These are phyloP conservation scores for Pharmacophagus antenor DNA, from an alignment of 2,888 invertebrate genomes.

Conservation along the genomic window DNA sequence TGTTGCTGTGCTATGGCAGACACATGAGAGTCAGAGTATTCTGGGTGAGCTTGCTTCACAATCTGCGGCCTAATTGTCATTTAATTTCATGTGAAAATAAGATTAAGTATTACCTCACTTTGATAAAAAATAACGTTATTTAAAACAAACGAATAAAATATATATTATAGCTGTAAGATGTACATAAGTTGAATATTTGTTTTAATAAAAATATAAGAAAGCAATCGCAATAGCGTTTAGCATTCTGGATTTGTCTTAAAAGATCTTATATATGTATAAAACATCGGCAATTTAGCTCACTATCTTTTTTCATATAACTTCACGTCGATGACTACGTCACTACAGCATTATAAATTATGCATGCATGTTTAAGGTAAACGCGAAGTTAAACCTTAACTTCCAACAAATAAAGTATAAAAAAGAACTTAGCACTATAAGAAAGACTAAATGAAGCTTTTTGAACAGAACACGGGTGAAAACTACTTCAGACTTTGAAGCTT, in stretches of 20 bases:
- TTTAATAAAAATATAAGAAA: background rate
- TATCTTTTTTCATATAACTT: background rate
- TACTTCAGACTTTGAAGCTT: background rate
- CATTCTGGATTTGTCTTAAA: background rate
- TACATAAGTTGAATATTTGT: too few relatives aligned
- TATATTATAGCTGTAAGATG: too few relatives aligned
- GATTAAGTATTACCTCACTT: too few relatives aligned
- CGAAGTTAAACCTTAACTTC: background rate
- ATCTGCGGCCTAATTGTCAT: too few relatives aligned
- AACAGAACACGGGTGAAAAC: slow-evolving; percentile 4
- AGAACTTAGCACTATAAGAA: background rate
- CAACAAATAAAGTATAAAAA: background rate
- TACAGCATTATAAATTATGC: slow-evolving; percentile 1
- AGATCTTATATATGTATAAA: background rate
- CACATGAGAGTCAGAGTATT: too few relatives aligned
- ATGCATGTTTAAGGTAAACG: background rate
- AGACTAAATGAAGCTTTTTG: background rate
- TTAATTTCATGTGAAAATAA: too few relatives aligned
- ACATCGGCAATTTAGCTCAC: background rate
- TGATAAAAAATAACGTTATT: too few relatives aligned
- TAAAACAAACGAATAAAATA: too few relatives aligned
- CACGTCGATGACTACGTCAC: background rate
- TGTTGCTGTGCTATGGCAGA: too few relatives aligned
- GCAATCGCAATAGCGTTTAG: background rate
- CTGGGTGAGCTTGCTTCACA: too few relatives aligned